These are phyloP conservation scores for Parotocinclus haroldoi DNA, from an alignment of 2,797 vertebrate species.

Conservation along the genomic window DNA sequence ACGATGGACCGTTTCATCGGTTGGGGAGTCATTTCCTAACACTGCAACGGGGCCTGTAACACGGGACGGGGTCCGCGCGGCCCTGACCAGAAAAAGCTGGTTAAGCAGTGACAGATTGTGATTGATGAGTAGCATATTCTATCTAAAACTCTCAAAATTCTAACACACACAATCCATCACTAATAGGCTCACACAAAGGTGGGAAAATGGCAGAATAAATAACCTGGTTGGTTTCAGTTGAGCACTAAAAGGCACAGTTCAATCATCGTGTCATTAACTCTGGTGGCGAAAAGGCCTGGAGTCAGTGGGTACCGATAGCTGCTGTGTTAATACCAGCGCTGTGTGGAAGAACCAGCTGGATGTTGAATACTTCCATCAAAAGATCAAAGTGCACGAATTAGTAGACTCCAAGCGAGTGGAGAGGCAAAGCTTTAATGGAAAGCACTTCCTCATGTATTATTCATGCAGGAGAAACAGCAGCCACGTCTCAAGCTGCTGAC, in stretches of 20 bases:
- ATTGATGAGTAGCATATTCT: no score
- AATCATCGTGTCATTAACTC: background rate
- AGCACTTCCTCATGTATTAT: slow-evolving; percentile 39
- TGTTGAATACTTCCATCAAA: slow-evolving; percentile 42
- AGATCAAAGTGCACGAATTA: slow-evolving; percentile 53
- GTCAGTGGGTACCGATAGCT: slow-evolving; percentile 3
- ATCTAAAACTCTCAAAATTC: no score
- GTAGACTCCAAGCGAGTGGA: slow-evolving; percentile 36
- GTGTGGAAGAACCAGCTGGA: slow-evolving; percentile 26
- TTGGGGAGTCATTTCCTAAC: no score
- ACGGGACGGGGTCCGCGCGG: no score
- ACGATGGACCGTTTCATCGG: no score
- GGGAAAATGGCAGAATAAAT: background rate
- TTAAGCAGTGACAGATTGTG: no score
- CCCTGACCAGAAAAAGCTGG: no score
- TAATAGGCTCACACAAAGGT: no score
- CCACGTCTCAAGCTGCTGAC: slow-evolving; percentile 30
- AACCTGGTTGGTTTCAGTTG: slow-evolving; percentile 9
- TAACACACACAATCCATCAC: no score
- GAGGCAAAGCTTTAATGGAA: slow-evolving; percentile 17
- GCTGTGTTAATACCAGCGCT: background rate
- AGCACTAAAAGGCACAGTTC: slow-evolving; percentile 1
- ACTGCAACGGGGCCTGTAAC: no score
- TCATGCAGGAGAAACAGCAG: slow-evolving; percentile 29
- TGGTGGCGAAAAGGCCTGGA: no score